A percentile compares a stretch with the other conserved stretches of the same genome.
These are phyloP conservation scores for Enteromius trimaculatus DNA, from an alignment of 2,797 vertebrate species.

Conservation along the genomic window DNA sequence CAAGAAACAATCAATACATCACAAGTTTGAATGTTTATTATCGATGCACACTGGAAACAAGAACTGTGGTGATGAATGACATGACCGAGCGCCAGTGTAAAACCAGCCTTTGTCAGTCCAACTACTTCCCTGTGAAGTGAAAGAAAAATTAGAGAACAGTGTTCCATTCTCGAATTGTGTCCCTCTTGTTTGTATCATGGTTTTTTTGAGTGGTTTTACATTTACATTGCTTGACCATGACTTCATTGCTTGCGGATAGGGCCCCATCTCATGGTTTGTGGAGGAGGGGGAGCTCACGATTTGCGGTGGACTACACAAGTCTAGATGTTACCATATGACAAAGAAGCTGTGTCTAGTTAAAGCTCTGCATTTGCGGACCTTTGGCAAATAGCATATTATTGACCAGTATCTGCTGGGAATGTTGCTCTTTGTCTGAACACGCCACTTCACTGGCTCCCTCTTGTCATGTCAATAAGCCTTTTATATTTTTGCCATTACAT, in stretches of 20 bases:
- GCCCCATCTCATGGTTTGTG: slow-evolving; percentile 1
- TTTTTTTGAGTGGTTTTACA: slow-evolving; percentile 1
- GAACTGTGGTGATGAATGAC: neutral
- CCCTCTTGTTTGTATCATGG: slow-evolving; percentile 10
- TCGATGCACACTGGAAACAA: neutral
- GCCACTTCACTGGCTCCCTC: neutral
- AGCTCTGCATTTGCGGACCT: neutral
- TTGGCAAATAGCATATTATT: neutral
- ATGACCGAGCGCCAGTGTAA: neutral
- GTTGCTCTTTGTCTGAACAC: slow-evolving; percentile 6
- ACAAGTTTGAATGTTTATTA: neutral
- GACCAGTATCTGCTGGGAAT: neutral
- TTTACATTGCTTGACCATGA: neutral
- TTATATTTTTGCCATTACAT: neutral
- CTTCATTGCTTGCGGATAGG: neutral
- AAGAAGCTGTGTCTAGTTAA: slow-evolving; percentile 27
- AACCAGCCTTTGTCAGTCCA: neutral
- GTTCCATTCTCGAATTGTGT: neutral
- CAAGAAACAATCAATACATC: neutral
- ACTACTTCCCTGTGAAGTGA: neutral
- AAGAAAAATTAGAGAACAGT: slow-evolving; percentile 4
- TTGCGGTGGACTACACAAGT: neutral
- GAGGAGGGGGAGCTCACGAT: neutral
- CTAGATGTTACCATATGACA: slow-evolving; percentile 19
- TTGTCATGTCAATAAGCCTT: neutral